Conservation (phyloP, 1,140 invertebrate genomes). For the Drosophila navojoa region DNA sequence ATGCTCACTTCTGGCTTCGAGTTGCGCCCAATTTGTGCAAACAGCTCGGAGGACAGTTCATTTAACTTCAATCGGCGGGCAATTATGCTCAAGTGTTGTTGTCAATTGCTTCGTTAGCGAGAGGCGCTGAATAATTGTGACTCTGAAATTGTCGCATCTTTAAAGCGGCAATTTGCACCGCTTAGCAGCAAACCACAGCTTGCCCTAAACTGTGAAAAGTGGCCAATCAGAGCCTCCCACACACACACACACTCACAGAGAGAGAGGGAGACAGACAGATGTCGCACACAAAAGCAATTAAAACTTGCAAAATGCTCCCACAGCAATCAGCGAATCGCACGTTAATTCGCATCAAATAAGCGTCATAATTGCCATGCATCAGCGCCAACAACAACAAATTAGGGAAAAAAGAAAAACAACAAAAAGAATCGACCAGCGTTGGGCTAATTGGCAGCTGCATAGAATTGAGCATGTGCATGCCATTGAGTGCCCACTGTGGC, state of each 20-base stretch:
- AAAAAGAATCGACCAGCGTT: slow-evolving; percentile 38
- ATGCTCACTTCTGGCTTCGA: neutral
- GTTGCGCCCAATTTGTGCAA: slow-evolving; percentile 55
- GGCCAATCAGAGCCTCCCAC: neutral
- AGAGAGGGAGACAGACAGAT: neutral
- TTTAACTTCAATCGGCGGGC: slow-evolving; percentile 75
- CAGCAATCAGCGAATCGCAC: slow-evolving; percentile 40
- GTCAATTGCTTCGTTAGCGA: slow-evolving; percentile 68
- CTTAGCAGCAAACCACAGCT: slow-evolving; percentile 29
- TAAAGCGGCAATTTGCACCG: slow-evolving; percentile 50
- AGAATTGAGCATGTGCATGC: slow-evolving; percentile 9
- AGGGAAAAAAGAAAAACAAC: slow-evolving; percentile 9
- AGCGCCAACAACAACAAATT: slow-evolving; percentile 22
- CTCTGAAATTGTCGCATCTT: slow-evolving; percentile 48
- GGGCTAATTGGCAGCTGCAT: slow-evolving; percentile 56
- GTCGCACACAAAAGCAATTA: slow-evolving; percentile 27
- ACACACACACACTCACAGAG: neutral
- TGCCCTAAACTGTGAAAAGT: slow-evolving; percentile 13
- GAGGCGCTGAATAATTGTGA: slow-evolving; percentile 12
- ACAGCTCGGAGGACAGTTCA: slow-evolving; percentile 64
- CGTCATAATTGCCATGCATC: slow-evolving; percentile 69
- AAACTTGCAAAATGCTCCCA: slow-evolving; percentile 51
- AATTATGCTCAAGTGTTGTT: slow-evolving; percentile 69
- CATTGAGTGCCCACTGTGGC: slow-evolving; percentile 14
- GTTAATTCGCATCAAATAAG: slow-evolving; percentile 62